Percentiles rank a stretch among this genome's conserved stretches.
Evolutionary conservation across 2,797 vertebrate species (phyloP).

Genomic region (Rhinophrynus dorsalis): DNA sequence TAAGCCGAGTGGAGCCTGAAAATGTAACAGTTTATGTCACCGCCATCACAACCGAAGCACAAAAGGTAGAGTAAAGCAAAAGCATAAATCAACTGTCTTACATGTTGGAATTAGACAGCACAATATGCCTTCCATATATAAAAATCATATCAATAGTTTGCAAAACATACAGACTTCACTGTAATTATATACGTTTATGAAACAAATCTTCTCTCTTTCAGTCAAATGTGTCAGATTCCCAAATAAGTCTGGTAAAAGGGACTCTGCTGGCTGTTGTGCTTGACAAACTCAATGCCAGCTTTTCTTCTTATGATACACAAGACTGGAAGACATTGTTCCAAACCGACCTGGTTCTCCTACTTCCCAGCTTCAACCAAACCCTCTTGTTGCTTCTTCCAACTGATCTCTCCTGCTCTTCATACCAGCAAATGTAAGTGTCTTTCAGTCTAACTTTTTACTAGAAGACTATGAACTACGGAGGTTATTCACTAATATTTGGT

Average conservation of each 20-base stretch:
- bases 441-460: too few relatives aligned
- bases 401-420: constrained; percentile 30
- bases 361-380: constrained; percentile 19
- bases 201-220: not conserved
- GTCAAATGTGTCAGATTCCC: constrained; percentile 1
- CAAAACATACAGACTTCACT: too few relatives aligned
- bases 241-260: constrained; percentile 3
- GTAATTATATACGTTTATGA: too few relatives aligned
- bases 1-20: not conserved
- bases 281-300: not conserved
- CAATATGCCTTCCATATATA: too few relatives aligned
- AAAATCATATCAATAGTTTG: too few relatives aligned
- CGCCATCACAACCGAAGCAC: too few relatives aligned
- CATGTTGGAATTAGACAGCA: too few relatives aligned
- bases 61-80: too few relatives aligned
- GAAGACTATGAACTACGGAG: too few relatives aligned
- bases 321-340: constrained; percentile 14
- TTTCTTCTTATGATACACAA: constrained; percentile 10
- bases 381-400: constrained; percentile 10
- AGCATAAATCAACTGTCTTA: too few relatives aligned
- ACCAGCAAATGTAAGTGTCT: constrained; percentile 34
- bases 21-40: too few relatives aligned
- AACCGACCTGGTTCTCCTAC: not conserved
- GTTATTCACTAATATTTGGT: too few relatives aligned
- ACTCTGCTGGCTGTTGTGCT: not conserved